Evolutionary conservation across 2,113 vertebrate species (phyloP).

Genomic region (Toxotes jaculatrix): DNA sequence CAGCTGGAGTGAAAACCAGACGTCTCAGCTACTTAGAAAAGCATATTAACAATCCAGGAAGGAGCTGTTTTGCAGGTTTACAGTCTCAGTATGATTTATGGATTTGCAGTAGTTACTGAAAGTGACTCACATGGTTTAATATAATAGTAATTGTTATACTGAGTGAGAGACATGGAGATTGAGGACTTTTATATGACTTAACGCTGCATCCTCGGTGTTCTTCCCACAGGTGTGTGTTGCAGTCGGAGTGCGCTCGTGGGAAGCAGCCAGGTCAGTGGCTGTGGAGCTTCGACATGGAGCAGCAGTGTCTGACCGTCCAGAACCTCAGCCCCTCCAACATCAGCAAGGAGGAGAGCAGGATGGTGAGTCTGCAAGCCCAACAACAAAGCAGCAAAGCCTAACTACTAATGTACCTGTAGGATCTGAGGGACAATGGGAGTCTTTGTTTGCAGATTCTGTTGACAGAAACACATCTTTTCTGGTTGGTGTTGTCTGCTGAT

Average conservation of each 20-base stretch:
- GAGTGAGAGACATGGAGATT: neutral
- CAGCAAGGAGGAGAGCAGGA: slow-evolving; percentile 91
- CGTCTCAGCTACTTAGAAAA: neutral
- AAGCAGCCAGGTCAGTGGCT: slow-evolving; percentile 89
- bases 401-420: neutral
- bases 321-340: slow-evolving; percentile 91
- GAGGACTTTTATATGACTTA: neutral
- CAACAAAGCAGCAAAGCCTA: neutral
- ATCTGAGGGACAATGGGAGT: neutral
- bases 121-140: neutral
- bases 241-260: slow-evolving; percentile 86
- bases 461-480: neutral
- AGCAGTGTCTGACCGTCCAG: slow-evolving; percentile 87
- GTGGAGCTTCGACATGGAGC: slow-evolving; percentile 94
- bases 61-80: neutral
- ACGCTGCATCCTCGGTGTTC: neutral
- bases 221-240: slow-evolving; percentile 87
- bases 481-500: neutral
- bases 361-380: slow-evolving; percentile 71
- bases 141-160: neutral
- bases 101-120: neutral
- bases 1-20: neutral
- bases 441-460: neutral
- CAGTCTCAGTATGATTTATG: neutral
- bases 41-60: neutral